Percentiles rank a stretch among this genome's conserved stretches.
These are phyloP conservation scores for Monopterus albus DNA, from an alignment of 2,113 vertebrate genomes.

Conservation along the genomic window DNA sequence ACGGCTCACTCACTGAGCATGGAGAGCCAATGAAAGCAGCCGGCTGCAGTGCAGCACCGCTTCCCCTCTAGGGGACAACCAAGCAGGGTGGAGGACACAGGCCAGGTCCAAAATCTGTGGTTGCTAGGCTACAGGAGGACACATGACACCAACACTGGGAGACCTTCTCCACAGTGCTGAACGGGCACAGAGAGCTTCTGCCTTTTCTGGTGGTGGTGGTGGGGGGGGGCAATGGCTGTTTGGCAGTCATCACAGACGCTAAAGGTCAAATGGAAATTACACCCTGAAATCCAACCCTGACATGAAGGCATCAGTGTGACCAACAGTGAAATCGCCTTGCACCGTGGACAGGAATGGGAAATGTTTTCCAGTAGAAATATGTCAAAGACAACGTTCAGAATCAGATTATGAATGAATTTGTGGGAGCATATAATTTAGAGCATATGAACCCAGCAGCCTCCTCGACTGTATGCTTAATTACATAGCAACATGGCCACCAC, in stretches of 20 bases:
- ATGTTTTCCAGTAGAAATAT: background rate
- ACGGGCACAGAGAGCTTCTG: background rate
- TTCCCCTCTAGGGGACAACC: conserved; percentile 31
- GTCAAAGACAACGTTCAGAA: background rate
- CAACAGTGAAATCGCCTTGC: fast-evolving
- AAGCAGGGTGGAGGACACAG: background rate
- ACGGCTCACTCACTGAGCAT: conserved; percentile 33
- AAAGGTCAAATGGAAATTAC: conserved; percentile 46
- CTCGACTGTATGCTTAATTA: conserved; percentile 64
- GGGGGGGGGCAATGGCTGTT: background rate
- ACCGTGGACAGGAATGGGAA: background rate
- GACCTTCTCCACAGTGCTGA: background rate
- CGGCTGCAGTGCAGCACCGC: background rate
- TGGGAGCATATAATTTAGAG: conserved; percentile 49
- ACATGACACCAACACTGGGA: conserved; percentile 16
- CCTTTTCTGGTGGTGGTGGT: too few relatives aligned
- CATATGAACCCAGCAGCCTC: conserved; percentile 41
- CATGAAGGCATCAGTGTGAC: background rate
- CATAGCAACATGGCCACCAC: conserved; percentile 70
- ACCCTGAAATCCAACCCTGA: conserved; percentile 28
- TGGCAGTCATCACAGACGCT: conserved; percentile 23
- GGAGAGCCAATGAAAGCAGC: conserved; percentile 43
- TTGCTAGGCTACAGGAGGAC: conserved; percentile 40
- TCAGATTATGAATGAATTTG: conserved; percentile 40
- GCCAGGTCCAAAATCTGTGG: background rate